Base-by-base conservation (phyloP, 2,113 vertebrate genomes). In the Passer domesticus region DNA sequence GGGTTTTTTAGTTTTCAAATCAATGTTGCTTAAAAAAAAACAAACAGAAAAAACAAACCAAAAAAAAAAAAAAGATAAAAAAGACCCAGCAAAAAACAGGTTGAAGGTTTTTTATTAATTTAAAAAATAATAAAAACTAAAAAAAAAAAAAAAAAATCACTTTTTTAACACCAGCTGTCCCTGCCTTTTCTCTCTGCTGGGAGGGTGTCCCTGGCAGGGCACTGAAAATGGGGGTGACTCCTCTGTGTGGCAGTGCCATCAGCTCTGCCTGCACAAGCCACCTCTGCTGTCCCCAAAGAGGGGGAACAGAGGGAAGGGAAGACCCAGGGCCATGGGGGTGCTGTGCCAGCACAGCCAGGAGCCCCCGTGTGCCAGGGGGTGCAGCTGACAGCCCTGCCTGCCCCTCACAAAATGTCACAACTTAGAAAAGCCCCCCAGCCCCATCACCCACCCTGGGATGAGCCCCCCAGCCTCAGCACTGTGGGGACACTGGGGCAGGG, bases 31-130 rank as follows among this genome's bases (percentile, higher is more conserved):
- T 87, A 96, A 52, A 20, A 58, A 58, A 75, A 64, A 31, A 63
- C 28, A 5, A 49, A 69, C 14, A n/a, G 4, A n/a, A 35, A 13
- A 39, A 50, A 53, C n/a, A 23, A 69, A 41, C 22, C 1, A n/a
- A n/a, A n/a, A n/a, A 37, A 44, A 11, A 39, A 59, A 37, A 13
- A 6, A 17, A n/a, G 4, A 25, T 4, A 17, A 64, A 64, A 27
- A 53, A 12, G 10, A 30, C 21, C 5, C 13, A 70, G 52, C 24
- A 72, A 15, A 50, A 91, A 87, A 83, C 79, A 95, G 91, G 94
- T 93, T 83, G 84, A 91, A 91, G 62, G 83, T 96, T 96, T 96
- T 96, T 87, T 94, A 94, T 95, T 97, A 95, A 97, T 97, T 95
- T 96, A 68, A 96, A 98, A 97, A 95, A 95, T 39, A 82, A 81